A percentile compares a stretch with the other conserved stretches of the same genome.
These are phyloP conservation scores for Melipona bicolor DNA, from an alignment of 2,888 invertebrate species.

Conservation along the genomic window DNA sequence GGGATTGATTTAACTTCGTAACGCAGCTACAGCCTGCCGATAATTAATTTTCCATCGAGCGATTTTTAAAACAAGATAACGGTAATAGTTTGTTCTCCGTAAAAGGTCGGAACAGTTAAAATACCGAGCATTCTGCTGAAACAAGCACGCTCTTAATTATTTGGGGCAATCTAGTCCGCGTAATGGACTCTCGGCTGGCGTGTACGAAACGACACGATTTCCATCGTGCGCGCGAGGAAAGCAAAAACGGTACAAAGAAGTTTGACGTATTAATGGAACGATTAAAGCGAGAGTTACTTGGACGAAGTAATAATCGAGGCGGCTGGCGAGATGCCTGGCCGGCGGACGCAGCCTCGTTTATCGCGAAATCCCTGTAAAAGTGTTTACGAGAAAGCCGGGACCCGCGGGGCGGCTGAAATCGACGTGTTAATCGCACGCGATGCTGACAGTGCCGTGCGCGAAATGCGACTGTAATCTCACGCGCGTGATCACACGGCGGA, in stretches of 20 bases:
- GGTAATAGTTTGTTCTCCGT: background rate
- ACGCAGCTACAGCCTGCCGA: no score
- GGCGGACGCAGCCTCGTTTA: slow-evolving; percentile 43
- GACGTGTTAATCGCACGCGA: slow-evolving; percentile 65
- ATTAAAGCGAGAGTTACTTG: slow-evolving; percentile 40
- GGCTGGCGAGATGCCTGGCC: slow-evolving; percentile 3
- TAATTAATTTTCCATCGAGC: background rate
- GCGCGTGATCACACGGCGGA: slow-evolving; percentile 64
- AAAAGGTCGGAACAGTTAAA: background rate
- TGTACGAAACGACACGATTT: background rate
- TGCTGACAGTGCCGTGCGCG: slow-evolving; percentile 50
- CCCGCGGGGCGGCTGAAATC: slow-evolving; percentile 48
- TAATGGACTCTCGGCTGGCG: slow-evolving; percentile 6
- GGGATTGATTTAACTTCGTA: background rate
- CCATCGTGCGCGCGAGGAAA: background rate
- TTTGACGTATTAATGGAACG: slow-evolving; percentile 31
- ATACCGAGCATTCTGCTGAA: background rate
- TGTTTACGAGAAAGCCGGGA: slow-evolving; percentile 43
- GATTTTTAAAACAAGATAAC: background rate
- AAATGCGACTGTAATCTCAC: slow-evolving; percentile 68
- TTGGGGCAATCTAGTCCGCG: slow-evolving; percentile 17
- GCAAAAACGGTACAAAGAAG: slow-evolving; percentile 39
- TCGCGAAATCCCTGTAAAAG: slow-evolving; percentile 55
- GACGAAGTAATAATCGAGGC: slow-evolving; percentile 21
- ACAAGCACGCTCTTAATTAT: slow-evolving; percentile 29